Conservation (phyloP, 2,888 invertebrate species). For the Drosophila atroscutellata region DNA sequence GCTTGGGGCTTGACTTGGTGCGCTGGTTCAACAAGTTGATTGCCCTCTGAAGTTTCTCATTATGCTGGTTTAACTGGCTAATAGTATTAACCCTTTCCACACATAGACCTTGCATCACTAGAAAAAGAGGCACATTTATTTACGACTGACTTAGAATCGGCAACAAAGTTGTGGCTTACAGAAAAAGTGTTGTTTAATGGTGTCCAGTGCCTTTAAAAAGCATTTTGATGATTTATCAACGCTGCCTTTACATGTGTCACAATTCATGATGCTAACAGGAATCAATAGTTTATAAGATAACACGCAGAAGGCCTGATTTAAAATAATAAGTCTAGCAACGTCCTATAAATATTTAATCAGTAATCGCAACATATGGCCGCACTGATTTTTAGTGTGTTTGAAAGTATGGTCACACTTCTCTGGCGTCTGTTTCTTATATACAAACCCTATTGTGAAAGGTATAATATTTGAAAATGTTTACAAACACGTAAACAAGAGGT, state of each 20-base stretch:
- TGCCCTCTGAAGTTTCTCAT: slow-evolving; percentile 63
- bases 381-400: not conserved
- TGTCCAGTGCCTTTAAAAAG: slow-evolving; percentile 61
- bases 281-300: not conserved
- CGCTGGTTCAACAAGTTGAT: slow-evolving; percentile 44
- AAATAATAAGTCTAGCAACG: not conserved
- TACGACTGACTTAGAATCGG: not conserved
- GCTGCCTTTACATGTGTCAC: slow-evolving; percentile 47
- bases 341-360: not conserved
- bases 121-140: slow-evolving; percentile 19
- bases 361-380: not conserved
- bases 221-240: slow-evolving; percentile 43
- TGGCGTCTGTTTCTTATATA: not conserved
- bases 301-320: not conserved
- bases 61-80: slow-evolving; percentile 53
- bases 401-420: not conserved
- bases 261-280: slow-evolving; percentile 51
- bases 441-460: not conserved
- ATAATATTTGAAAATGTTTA: not conserved
- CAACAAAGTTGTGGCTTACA: slow-evolving; percentile 59
- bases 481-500: not conserved
- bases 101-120: slow-evolving; percentile 52
- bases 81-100: slow-evolving; percentile 46
- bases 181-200: slow-evolving; percentile 74
- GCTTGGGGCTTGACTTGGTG: slow-evolving; percentile 37